phyloP scores from a whole-genome alignment of 2,113 vertebrate species.

The Microcebus jonahi region DNA sequence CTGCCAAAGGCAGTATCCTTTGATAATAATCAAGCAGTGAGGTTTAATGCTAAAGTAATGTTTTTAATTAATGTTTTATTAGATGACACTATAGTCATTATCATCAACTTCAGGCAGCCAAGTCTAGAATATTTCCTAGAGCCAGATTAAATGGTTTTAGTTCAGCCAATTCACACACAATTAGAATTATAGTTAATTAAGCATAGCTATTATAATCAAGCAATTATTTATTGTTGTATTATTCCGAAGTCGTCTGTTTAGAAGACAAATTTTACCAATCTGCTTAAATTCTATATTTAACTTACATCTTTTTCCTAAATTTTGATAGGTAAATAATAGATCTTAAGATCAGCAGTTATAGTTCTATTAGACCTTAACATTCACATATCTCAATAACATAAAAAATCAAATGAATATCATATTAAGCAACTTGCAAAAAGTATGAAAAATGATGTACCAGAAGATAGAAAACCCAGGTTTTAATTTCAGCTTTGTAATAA shows the following conservation, averaged over 20 bases:
- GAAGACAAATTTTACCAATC: slow-evolving; percentile 36
- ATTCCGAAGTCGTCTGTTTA: slow-evolving; percentile 39
- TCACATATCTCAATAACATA: background rate
- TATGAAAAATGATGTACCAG: background rate
- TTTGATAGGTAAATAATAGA: background rate
- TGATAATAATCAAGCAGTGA: slow-evolving; percentile 31
- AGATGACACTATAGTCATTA: slow-evolving; percentile 19
- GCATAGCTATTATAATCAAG: slow-evolving; percentile 12
- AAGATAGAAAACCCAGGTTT: background rate
- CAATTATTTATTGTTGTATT: slow-evolving; percentile 39
- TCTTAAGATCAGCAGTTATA: slow-evolving; percentile 1
- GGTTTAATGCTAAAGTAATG: slow-evolving; percentile 44
- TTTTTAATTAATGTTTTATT: slow-evolving; percentile 68
- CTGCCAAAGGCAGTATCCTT: background rate
- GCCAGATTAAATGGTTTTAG: slow-evolving; percentile 55
- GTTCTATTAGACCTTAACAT: slow-evolving; percentile 21
- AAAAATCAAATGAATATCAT: slow-evolving; percentile 6
- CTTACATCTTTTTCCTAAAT: background rate
- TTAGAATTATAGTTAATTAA: slow-evolving; percentile 8
- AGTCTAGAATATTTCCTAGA: slow-evolving; percentile 48
- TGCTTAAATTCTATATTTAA: slow-evolving; percentile 39
- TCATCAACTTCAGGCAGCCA: slow-evolving; percentile 36
- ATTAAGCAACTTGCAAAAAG: background rate
- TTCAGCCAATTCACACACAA: slow-evolving; percentile 37
- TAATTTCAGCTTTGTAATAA: slow-evolving; percentile 7